phyloP scores from a whole-genome alignment of 2,888 invertebrate genomes.

The Scrobipalpa atriplicella region DNA sequence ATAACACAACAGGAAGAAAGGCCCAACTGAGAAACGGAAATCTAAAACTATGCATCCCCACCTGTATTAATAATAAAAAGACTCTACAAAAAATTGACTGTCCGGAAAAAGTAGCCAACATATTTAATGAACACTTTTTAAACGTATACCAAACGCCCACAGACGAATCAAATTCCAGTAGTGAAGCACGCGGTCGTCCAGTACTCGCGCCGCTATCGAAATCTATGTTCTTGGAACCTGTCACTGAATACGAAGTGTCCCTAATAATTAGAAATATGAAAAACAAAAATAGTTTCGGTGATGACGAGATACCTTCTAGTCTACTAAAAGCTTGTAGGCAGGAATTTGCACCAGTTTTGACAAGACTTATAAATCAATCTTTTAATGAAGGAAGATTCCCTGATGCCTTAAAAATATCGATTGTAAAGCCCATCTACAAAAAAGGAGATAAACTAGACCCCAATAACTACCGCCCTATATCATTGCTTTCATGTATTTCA shows the following conservation, averaged over 20 bases:
- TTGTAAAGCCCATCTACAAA: constrained; percentile 28
- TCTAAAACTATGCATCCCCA: too few species aligned
- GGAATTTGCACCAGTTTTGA: constrained; percentile 24
- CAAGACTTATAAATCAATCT: constrained; percentile 30
- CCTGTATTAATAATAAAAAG: too few species aligned
- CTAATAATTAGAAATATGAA: neutral
- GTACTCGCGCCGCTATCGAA: neutral
- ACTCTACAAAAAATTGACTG: neutral
- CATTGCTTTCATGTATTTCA: neutral
- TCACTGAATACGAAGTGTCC: neutral
- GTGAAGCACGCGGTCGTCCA: neutral
- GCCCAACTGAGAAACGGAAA: too few species aligned
- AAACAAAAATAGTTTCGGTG: neutral
- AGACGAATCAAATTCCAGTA: neutral
- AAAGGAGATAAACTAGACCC: constrained; percentile 22
- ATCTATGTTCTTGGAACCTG: constrained; percentile 7
- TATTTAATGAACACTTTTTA: neutral
- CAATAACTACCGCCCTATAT: constrained; percentile 11
- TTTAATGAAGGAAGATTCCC: constrained; percentile 30
- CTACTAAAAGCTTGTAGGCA: neutral
- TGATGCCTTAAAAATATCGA: constrained; percentile 27
- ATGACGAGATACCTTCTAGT: neutral
- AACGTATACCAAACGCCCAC: too few species aligned
- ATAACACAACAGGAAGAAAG: too few species aligned
- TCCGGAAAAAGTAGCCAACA: neutral